Evolutionary conservation across 2,888 invertebrate species (phyloP), one percentile per base, ranked within the genome.

Genomic region (Nasonia oneida): DNA sequence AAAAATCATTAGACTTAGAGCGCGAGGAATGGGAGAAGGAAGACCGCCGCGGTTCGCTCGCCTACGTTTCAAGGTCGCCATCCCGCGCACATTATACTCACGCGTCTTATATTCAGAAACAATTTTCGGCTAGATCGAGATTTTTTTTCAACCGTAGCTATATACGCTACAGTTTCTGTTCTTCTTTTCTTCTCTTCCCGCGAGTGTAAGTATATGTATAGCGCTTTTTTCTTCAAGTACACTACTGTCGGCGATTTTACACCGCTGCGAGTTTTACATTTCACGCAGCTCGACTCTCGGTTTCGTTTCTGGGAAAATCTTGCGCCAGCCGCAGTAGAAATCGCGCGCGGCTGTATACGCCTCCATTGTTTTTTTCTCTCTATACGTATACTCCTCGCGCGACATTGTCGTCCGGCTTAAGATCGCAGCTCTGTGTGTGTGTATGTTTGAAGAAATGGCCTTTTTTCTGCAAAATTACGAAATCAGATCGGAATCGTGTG

Each of bases 111-210:
- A 78, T 83, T 86, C 83, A 47, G 86, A 80, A 83, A 86, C 80
- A 50, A 83, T 86, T 86, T 83, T 86, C 83, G 82, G 70, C 83
- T 86, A 86, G 83, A 83, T 82, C 71, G 77, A 86, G 61, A 80
- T 80, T 86, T 83, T 77, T 47, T 82, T 67, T 67, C 70, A 84
- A 79, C 83, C 77, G 83, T 42, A 74, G 42, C 18, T 57, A 29
- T 29, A 29, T 29, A 15, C n/a, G n/a, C 61, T 74, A 47, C 53
- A 61, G 18, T n/a, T 33, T 50, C 50, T 42, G 10, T 37, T 3
- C 39, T 10, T 10, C 73, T 23, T 10, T 42, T 8, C 29, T 29
- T 33, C 74, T 33, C 74, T 64, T 81, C 47, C 47, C 29, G 61
- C 74, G 33, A 70, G 15, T 18, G 39, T 42, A n/a, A 70, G 33